A percentile compares a stretch with the other conserved stretches of the same genome.
These are phyloP conservation scores for Agrotis ipsilon DNA, from an alignment of 2,888 invertebrate species.

Conservation along the genomic window DNA sequence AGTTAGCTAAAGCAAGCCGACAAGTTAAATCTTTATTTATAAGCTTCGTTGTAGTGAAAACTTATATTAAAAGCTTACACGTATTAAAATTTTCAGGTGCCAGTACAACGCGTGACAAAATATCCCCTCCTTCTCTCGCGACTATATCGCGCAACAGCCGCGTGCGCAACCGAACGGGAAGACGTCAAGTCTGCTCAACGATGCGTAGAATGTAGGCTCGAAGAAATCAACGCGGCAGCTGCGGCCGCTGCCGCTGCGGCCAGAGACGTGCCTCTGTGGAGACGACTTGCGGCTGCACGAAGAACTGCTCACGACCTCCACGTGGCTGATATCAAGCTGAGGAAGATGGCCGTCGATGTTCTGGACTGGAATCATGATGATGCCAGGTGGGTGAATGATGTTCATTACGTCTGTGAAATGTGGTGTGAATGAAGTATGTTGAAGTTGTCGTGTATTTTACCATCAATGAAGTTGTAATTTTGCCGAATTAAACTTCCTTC, in stretches of 20 bases:
- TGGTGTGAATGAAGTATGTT: background rate
- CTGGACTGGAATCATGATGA: slow-evolving; percentile 98
- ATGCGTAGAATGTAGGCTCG: slow-evolving; percentile 97
- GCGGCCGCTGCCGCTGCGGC: slow-evolving; percentile 97
- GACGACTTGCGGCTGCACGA: slow-evolving; percentile 95
- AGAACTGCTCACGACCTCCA: slow-evolving; percentile 96
- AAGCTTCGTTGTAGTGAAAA: too few species aligned
- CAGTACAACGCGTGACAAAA: slow-evolving; percentile 99
- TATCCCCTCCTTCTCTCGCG: slow-evolving; percentile 98
- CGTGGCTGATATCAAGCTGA: slow-evolving; percentile 96
- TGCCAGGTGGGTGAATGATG: slow-evolving; percentile 88
- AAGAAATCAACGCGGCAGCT: slow-evolving; percentile 98
- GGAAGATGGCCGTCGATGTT: slow-evolving; percentile 98
- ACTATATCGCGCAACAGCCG: slow-evolving; percentile 97
- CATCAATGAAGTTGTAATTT: background rate
- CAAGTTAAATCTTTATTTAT: too few species aligned
- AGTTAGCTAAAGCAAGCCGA: too few species aligned
- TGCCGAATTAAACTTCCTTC: too few species aligned
- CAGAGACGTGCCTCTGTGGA: slow-evolving; percentile 96
- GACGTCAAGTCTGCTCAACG: slow-evolving; percentile 96
- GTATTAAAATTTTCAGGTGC: slow-evolving; percentile 91
- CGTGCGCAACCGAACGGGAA: slow-evolving; percentile 95
- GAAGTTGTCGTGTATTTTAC: background rate
- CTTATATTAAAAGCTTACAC: too few species aligned
- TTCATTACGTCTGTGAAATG: background rate